Evolutionary conservation across 2,797 vertebrate species (phyloP).

Genomic region (Hipposideros larvatus): DNA sequence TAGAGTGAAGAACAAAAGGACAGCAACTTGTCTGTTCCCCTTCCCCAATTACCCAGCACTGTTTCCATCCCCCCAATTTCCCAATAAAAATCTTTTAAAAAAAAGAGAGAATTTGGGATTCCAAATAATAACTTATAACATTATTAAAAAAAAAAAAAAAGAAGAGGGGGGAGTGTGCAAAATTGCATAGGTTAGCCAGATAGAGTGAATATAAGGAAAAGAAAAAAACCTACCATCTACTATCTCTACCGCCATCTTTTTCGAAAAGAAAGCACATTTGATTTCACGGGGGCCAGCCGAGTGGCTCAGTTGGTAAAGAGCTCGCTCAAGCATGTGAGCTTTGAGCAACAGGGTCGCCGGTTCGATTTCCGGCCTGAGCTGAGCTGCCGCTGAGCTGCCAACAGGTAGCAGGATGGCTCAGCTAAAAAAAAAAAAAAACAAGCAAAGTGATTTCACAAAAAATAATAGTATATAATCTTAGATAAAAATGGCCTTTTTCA

Average conservation of each 20-base stretch:
- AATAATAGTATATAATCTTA: background rate
- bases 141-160: background rate
- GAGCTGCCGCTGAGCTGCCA: no score
- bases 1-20: no score
- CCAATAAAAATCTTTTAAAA: no score
- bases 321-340: no score
- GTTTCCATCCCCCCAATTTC: no score
- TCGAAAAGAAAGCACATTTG: background rate
- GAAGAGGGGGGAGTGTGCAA: background rate
- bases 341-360: no score
- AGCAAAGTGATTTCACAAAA: background rate
- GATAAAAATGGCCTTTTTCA: background rate
- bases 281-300: background rate
- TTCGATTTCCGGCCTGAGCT: no score
- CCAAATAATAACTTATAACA: background rate
- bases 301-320: no score
- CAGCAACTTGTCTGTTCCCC: no score
- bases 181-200: background rate
- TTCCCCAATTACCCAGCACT: no score
- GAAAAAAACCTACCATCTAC: background rate
- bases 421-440: no score
- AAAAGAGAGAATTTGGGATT: background rate
- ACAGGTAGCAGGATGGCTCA: no score
- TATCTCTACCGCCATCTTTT: background rate
- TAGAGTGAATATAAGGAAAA: background rate